Conservation (phyloP, 2,888 invertebrate genomes). For the Myopa tessellatipennis region DNA sequence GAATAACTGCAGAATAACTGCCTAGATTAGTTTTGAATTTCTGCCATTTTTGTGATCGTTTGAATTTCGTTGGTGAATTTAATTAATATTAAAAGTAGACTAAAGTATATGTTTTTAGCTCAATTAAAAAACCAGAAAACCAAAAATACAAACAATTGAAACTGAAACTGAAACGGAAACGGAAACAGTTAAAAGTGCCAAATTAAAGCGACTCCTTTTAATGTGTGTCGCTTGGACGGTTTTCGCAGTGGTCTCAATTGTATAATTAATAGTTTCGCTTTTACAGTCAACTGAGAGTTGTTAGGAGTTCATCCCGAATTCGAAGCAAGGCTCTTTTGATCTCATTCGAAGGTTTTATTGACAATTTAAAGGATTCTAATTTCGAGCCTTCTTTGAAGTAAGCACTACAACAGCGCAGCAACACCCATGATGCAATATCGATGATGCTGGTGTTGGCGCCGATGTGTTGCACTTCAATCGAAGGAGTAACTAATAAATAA, state of each 20-base stretch:
- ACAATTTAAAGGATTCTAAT: slow-evolving; percentile 47
- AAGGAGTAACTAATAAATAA: slow-evolving; percentile 29
- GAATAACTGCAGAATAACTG: neutral
- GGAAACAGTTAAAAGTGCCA: neutral
- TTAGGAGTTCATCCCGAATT: slow-evolving; percentile 46
- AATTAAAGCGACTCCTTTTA: neutral
- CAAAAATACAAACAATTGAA: too few species aligned
- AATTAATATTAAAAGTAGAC: slow-evolving; percentile 43
- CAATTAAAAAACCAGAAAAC: slow-evolving; percentile 20
- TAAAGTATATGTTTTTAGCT: slow-evolving; percentile 45
- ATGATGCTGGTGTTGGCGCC: neutral
- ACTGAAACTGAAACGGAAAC: neutral
- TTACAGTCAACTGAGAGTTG: neutral
- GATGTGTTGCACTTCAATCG: neutral
- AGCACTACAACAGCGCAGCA: too few species aligned
- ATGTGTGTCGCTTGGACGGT: slow-evolving; percentile 45
- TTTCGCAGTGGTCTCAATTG: slow-evolving; percentile 68
- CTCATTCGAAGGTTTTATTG: slow-evolving; percentile 33
- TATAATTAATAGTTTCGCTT: slow-evolving; percentile 38
- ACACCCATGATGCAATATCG: too few species aligned
- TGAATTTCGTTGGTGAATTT: slow-evolving; percentile 50
- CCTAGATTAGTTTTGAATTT: slow-evolving; percentile 40
- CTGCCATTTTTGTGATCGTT: slow-evolving; percentile 64
- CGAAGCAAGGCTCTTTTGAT: slow-evolving; percentile 25
- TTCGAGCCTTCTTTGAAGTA: too few species aligned